Conservation (phyloP, 2,888 invertebrate genomes). For the Aphrophora alni region DNA sequence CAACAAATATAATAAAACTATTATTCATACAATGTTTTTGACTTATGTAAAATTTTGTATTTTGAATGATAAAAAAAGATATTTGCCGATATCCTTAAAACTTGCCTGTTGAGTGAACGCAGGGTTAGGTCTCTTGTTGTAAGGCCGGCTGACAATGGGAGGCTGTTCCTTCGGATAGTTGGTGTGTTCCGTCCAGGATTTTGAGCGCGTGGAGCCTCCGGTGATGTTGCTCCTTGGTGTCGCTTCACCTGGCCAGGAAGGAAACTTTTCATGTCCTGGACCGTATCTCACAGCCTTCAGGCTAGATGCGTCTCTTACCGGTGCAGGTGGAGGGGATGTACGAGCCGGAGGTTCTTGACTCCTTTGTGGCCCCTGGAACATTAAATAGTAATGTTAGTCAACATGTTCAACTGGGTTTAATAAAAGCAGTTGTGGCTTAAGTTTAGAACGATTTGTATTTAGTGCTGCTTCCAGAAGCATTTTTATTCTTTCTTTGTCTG, state of each 20-base stretch:
- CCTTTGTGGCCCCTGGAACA: neutral
- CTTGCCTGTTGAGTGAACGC: constrained; percentile 66
- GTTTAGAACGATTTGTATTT: too few species aligned
- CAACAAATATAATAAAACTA: too few species aligned
- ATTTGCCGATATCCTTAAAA: too few species aligned
- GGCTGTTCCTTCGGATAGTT: constrained; percentile 73
- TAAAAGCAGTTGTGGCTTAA: too few species aligned
- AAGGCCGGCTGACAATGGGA: constrained; percentile 67
- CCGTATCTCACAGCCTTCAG: constrained; percentile 62
- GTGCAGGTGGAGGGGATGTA: constrained; percentile 56
- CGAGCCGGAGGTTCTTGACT: neutral
- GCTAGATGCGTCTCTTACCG: constrained; percentile 71
- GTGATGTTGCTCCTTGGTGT: constrained; percentile 53
- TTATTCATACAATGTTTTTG: too few species aligned
- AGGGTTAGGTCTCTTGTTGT: constrained; percentile 67
- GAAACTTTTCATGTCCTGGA: constrained; percentile 76
- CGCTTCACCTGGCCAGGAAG: constrained; percentile 70
- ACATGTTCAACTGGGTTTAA: too few species aligned
- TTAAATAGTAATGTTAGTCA: too few species aligned
- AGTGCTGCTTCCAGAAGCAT: too few species aligned
- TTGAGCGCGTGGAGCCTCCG: constrained; percentile 68
- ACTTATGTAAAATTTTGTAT: too few species aligned
- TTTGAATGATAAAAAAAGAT: too few species aligned
- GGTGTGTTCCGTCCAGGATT: constrained; percentile 75
- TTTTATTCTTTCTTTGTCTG: too few species aligned